phyloP scores from a whole-genome alignment of 1,140 invertebrate species.

The Apis cerana region DNA sequence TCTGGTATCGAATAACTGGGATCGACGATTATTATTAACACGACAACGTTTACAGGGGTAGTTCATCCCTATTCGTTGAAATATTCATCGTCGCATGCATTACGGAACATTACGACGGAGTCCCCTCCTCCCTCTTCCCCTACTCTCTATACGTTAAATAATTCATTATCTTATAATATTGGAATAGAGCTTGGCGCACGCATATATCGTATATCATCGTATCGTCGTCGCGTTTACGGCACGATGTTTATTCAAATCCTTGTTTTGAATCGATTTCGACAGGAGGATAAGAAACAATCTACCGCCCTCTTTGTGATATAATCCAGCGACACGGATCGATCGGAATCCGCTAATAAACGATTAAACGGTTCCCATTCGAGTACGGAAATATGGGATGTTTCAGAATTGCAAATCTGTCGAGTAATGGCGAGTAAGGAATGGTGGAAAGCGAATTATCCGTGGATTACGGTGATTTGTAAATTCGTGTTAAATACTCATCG shows the following conservation, averaged over 20 bases:
- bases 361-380: too few species aligned
- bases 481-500: too few species aligned
- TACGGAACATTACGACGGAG: constrained; percentile 19
- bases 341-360: too few species aligned
- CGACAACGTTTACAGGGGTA: neutral
- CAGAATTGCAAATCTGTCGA: too few species aligned
- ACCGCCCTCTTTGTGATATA: neutral
- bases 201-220: neutral
- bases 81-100: constrained; percentile 35
- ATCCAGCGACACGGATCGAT: too few species aligned
- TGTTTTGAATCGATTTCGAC: neutral
- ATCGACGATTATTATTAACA: constrained; percentile 21
- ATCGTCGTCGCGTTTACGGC: neutral
- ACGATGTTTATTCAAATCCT: constrained; percentile 14
- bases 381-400: too few species aligned
- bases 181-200: neutral
- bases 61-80: constrained; percentile 1
- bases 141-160: constrained; percentile 5
- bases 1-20: neutral
- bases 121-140: neutral
- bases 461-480: too few species aligned
- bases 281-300: neutral
- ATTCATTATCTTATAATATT: constrained; percentile 44
- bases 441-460: too few species aligned
- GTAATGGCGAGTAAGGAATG: too few species aligned